Evolutionary conservation across 2,797 vertebrate genomes (phyloP).

Genomic region (Chelmon rostratus): DNA sequence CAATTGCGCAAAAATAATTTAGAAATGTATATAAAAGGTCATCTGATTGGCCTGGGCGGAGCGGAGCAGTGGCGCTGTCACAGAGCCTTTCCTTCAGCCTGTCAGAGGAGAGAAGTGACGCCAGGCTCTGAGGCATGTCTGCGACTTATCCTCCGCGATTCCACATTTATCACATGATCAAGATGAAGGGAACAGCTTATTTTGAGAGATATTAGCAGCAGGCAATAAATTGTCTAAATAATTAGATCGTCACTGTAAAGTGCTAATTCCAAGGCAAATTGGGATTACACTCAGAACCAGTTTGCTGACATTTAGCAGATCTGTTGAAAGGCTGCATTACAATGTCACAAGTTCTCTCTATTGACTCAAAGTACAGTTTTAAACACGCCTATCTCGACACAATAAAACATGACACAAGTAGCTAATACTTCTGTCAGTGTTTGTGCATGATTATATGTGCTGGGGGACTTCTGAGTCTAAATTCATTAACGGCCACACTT

Average conservation of each 20-base stretch:
- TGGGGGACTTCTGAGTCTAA: constrained; percentile 73
- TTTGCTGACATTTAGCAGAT: constrained; percentile 91
- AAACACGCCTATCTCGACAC: constrained; percentile 80
- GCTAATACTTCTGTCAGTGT: constrained; percentile 77
- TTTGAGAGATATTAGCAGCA: constrained; percentile 81
- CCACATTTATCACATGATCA: constrained; percentile 77
- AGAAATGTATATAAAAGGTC: constrained; percentile 24
- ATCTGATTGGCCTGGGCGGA: constrained; percentile 36
- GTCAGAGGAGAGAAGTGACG: constrained; percentile 71
- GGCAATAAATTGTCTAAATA: constrained; percentile 88
- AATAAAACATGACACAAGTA: constrained; percentile 79
- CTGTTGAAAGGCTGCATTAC: constrained; percentile 82
- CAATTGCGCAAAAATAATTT: constrained; percentile 28
- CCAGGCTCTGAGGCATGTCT: constrained; percentile 81
- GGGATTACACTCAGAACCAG: constrained; percentile 87
- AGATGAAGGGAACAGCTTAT: constrained; percentile 79
- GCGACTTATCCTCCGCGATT: constrained; percentile 72
- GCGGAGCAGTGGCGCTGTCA: constrained; percentile 70
- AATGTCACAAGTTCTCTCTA: constrained; percentile 83
- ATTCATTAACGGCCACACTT: constrained; percentile 67
- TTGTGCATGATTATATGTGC: constrained; percentile 76
- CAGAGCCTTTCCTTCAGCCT: constrained; percentile 62
- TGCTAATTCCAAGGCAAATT: constrained; percentile 89
- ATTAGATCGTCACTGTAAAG: constrained; percentile 84
- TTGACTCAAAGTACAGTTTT: constrained; percentile 87